phyloP scores from a whole-genome alignment of 1,140 invertebrate species.

The Asbolus verrucosus region DNA sequence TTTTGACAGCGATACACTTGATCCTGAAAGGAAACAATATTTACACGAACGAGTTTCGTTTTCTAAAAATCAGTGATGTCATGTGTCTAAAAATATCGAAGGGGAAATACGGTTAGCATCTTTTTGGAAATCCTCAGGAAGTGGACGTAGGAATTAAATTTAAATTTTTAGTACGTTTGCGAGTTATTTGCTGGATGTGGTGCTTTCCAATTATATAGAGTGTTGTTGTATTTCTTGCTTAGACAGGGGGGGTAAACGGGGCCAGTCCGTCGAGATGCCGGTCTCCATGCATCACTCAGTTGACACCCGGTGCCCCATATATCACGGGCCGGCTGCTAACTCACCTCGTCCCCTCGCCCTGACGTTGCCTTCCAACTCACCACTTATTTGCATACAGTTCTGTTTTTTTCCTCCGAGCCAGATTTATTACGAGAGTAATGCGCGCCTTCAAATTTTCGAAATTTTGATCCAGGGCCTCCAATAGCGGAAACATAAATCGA shows the following conservation, averaged over 20 bases:
- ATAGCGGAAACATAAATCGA: slow-evolving; percentile 34
- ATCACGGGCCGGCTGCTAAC: slow-evolving; percentile 61
- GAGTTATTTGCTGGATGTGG: slow-evolving; percentile 17
- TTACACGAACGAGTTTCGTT: slow-evolving; percentile 10
- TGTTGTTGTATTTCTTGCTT: slow-evolving; percentile 56
- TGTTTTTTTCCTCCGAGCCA: slow-evolving; percentile 56
- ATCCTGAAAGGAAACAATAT: slow-evolving; percentile 13
- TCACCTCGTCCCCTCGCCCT: slow-evolving; percentile 35
- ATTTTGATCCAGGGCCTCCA: slow-evolving; percentile 10
- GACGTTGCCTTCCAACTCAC: slow-evolving; percentile 5
- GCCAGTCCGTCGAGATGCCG: slow-evolving; percentile 49
- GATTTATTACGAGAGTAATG: slow-evolving; percentile 65
- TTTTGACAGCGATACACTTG: slow-evolving; percentile 16
- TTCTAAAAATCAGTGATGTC: slow-evolving; percentile 34
- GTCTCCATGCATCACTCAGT: slow-evolving; percentile 66
- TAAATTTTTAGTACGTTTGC: slow-evolving; percentile 17
- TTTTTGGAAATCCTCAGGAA: not conserved
- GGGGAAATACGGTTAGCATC: slow-evolving; percentile 1
- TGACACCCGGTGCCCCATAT: slow-evolving; percentile 66
- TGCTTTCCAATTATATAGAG: slow-evolving; percentile 55
- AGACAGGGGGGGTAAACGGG: slow-evolving; percentile 20
- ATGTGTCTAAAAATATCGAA: slow-evolving; percentile 11
- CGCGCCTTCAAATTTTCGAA: slow-evolving; percentile 42
- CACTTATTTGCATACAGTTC: slow-evolving; percentile 63
- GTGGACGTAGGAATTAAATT: slow-evolving; percentile 14